Evolutionary conservation across 2,797 vertebrate species (phyloP), one percentile per base, ranked within the genome.

Genomic region (Labeo calbasu): DNA sequence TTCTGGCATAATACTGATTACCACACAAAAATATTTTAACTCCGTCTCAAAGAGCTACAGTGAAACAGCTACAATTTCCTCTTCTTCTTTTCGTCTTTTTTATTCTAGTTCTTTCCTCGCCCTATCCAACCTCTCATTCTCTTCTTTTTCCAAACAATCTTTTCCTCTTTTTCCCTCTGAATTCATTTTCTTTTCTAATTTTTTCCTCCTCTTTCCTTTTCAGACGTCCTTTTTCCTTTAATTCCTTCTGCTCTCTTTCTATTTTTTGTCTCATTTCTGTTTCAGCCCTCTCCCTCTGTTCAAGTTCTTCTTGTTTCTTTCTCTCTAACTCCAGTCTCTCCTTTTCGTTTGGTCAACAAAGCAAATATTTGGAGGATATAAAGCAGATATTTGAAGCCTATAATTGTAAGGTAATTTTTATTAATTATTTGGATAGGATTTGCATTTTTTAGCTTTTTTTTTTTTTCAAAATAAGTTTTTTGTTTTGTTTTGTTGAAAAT

Each of bases 171-270:
- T 75, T 43, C 73, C 19, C 12, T 36, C 19, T n/a, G 51, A 57
- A 76, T 76, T 76, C 32, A 15, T 57, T 57, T 76, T 76, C 51
- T 76, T 57, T 43, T 50, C 3, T 59, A 12, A 50, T 73, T 77
- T 83, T 71, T 36, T 80, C 43, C 50, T 59, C 25, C 55, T 75
- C 79, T 73, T 81, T 87, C 10, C 19, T 70, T 66, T 83, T 72
- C 23, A 86, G 17, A 48, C 1, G 51, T 43, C 77, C 72, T 79
- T 84, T 71, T 23, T 83, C 43, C 28, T 86, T 32, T 65, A 68
- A 21, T 40, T 73, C 51, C 23, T 77, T 72, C 50, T 71, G 73
- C 21, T 73, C 71, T 68, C 19, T 55, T 77, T 77, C 57, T 43
- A 71, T 4, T 21, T 61, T 21, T 70, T 70, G 61, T 59, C 57